phyloP scores from a whole-genome alignment of 2,888 invertebrate species.

The Neocrepidodera transversa region DNA sequence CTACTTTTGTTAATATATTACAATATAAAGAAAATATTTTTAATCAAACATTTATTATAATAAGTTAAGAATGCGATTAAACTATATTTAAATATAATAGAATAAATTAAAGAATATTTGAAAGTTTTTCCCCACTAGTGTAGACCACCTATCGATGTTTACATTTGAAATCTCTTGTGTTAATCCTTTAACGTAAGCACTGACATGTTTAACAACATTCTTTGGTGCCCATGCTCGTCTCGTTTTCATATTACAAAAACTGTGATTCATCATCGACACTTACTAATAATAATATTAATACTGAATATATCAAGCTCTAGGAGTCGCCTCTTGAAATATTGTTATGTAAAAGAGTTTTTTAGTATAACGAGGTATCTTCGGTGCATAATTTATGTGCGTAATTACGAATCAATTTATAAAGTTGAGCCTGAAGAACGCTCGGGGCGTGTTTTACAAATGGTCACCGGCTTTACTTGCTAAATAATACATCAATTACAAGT shows the following conservation, averaged over 20 bases:
- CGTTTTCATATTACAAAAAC: constrained; percentile 28
- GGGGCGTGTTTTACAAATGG: constrained; percentile 44
- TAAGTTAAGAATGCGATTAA: not conserved
- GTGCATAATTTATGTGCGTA: constrained; percentile 44
- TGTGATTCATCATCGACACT: constrained; percentile 30
- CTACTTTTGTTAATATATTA: no score
- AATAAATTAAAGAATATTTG: not conserved
- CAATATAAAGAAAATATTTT: not conserved
- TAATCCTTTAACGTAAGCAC: constrained; percentile 28
- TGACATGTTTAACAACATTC: constrained; percentile 32
- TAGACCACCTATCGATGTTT: constrained; percentile 26
- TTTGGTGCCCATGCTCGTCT: constrained; percentile 25
- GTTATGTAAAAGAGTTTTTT: constrained; percentile 36
- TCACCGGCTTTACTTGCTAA: constrained; percentile 43
- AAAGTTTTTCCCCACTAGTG: constrained; percentile 1
- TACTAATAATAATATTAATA: constrained; percentile 37
- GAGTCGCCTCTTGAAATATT: constrained; percentile 34
- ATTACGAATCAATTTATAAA: constrained; percentile 50
- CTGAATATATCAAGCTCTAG: constrained; percentile 34
- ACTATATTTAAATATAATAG: not conserved
- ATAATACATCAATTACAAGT: constrained; percentile 49
- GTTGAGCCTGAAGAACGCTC: constrained; percentile 32
- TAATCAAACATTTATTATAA: not conserved
- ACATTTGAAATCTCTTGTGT: constrained; percentile 25
- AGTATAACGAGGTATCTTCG: constrained; percentile 41